Base-by-base conservation (phyloP, 2,113 vertebrate species). In the Chelonoidis abingdonii region DNA sequence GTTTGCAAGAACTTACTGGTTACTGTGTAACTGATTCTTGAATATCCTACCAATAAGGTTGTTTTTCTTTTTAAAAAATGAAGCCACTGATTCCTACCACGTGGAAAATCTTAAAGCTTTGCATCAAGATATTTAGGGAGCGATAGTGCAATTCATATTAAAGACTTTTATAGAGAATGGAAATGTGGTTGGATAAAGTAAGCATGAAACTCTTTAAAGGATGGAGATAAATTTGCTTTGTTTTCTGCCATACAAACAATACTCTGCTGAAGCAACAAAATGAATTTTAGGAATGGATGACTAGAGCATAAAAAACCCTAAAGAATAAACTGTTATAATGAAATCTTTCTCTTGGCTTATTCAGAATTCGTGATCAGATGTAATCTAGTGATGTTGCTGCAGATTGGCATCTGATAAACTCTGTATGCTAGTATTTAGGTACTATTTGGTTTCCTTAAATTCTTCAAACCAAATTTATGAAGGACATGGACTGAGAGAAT, bases 331-430 rank as follows among this genome's bases (percentile, higher is more conserved):
- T 49, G 69, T 85, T 69, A 84, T 44, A 56, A 86, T 47, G 62
- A 29, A 65, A 9, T 2, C 59, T 69, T 87, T 90, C 22, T 78
- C 86, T 56, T 27, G 35, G 79, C 92, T 92, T 84, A 84, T 92
- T 79, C 86, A 82, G 50, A 87, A 88, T 76, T 79, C 1, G 81
- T n/a, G 80, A 84, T 27, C 76, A 72, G 62, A 86, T 17, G 89
- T n/a, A 21, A 82, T 75, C 83, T 94, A 93, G 89, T 75, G 44
- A 31, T 89, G n/a, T 84, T 93, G 91, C 95, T 83, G 94, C 95
- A 96, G 90, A 57, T 49, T 72, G n/a, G 65, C 38, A 21, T 72
- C 8, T 25, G 10, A 89, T 89, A 83, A 25, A 0, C 86, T 92
- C 56, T 54, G 2, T 6, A 3, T 88, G 90, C 38, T 11, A 4